Evolutionary conservation across 2,113 vertebrate species (phyloP).

Genomic region (Sclerurus mexicanus): DNA sequence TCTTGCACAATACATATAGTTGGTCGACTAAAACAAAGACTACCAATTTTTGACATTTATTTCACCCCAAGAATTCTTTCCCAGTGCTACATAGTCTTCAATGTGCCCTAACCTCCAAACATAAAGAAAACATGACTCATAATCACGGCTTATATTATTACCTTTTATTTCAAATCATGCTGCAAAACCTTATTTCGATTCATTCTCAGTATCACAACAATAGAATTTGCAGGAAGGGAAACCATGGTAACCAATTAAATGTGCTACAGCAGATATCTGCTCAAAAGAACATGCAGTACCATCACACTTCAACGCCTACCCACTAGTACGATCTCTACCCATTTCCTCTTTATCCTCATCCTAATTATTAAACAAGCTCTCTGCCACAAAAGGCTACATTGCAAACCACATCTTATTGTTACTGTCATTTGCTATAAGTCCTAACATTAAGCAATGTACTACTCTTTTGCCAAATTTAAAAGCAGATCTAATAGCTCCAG

Average conservation of each 20-base stretch:
- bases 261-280: constrained; percentile 67
- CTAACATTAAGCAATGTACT: neutral
- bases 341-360: constrained; percentile 59
- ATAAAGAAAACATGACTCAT: constrained; percentile 27
- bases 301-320: constrained; percentile 73
- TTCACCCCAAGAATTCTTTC: constrained; percentile 8
- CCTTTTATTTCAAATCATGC: constrained; percentile 28
- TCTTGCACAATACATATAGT: neutral
- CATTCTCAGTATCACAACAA: constrained; percentile 68
- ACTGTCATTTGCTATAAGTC: constrained; percentile 27
- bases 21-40: neutral
- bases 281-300: constrained; percentile 78
- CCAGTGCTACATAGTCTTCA: neutral
- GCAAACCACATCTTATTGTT: constrained; percentile 18
- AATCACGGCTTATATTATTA: constrained; percentile 41
- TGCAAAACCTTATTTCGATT: constrained; percentile 65
- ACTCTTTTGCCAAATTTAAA: constrained; percentile 45
- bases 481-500: constrained; percentile 37
- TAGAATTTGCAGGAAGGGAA: constrained; percentile 74
- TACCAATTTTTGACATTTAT: neutral
- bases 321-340: constrained; percentile 57
- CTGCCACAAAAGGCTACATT: constrained; percentile 39
- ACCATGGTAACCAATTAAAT: constrained; percentile 82
- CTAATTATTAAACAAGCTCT: constrained; percentile 67
- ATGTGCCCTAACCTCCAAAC: neutral